Base-by-base conservation (phyloP, 2,113 vertebrate species). In the Cavia aperea region DNA sequence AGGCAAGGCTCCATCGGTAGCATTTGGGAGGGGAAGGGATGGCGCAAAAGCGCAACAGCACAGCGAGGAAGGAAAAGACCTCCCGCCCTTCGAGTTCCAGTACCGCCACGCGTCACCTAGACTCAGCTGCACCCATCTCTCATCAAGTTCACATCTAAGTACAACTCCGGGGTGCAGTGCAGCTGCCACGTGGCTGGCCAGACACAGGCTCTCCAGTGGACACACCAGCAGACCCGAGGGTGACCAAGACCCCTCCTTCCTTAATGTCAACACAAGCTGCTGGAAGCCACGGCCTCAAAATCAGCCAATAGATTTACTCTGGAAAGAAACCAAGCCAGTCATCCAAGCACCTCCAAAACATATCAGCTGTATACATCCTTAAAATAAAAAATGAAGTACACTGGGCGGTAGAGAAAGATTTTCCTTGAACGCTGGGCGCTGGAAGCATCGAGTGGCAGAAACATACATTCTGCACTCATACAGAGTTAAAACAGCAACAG, bases 21-120 rank as follows among this genome's bases (percentile, higher is more conserved):
- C n/a, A 4, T 0, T 0, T 51, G 70, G 39, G 39, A 0, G 31
- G 39, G 29, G 63, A 23, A 6, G 31, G 0, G 36, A 14, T 33
- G 16, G 51, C 0, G 36, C 58, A 39, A 23, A 66, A 73, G 73
- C 19, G 23, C 7, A 51, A 49, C 0, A 13, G 0, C 5, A 14
- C 19, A 1, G 26, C 0, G 0, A 1, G 39, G 70, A 77, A 31
- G 51, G 49, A 16, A 23, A 51, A 4, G 12, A 13, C 8, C 66
- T 29, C 0, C 14, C 75, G 62, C 62, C 11, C 43, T 58, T n/a
- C 81, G 31, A 26, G 56, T 23, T 68, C 91, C 91, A 8, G 15
- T 60, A 49, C 65, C 83, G 31, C 2, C 29, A 51, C 14, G 46
- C 16, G 51, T 31, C 60, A 24, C 0, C 6, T 1, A 13, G 56